These are phyloP conservation scores for Coelinius sp. DNA, from an alignment of 2,888 invertebrate species.

Conservation along the genomic window DNA sequence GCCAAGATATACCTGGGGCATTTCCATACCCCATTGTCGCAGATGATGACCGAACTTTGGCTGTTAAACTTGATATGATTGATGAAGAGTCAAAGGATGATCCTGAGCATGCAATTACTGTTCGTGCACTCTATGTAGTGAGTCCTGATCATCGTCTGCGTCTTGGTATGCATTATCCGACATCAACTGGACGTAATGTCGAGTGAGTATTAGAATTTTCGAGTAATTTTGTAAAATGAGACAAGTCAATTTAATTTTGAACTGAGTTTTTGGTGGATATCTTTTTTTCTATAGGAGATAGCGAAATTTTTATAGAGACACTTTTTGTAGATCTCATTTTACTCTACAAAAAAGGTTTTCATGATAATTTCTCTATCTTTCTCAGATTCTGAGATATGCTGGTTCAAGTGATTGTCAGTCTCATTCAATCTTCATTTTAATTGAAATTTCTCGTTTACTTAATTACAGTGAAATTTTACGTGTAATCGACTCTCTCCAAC, in stretches of 20 bases:
- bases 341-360: no score
- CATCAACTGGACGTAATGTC: constrained; percentile 88
- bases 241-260: neutral
- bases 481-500: constrained; percentile 86
- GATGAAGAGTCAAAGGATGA: constrained; percentile 81
- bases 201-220: constrained; percentile 76
- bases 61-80: constrained; percentile 83
- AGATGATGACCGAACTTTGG: constrained; percentile 81
- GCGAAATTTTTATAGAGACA: no score
- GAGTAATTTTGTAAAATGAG: neutral
- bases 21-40: constrained; percentile 89
- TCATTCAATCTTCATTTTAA: no score
- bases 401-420: no score
- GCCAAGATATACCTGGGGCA: constrained; percentile 78
- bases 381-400: no score
- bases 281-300: no score
- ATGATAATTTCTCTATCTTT: no score
- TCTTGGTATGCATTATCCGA: constrained; percentile 87
- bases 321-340: no score
- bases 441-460: constrained; percentile 17
- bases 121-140: constrained; percentile 84
- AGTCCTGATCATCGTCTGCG: constrained; percentile 85
- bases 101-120: constrained; percentile 79
- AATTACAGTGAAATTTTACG: constrained; percentile 83
- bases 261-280: no score